A percentile compares a stretch with the other conserved stretches of the same genome.
Conservation (phyloP, 2,888 invertebrate genomes). For the Euproctis similis region DNA sequence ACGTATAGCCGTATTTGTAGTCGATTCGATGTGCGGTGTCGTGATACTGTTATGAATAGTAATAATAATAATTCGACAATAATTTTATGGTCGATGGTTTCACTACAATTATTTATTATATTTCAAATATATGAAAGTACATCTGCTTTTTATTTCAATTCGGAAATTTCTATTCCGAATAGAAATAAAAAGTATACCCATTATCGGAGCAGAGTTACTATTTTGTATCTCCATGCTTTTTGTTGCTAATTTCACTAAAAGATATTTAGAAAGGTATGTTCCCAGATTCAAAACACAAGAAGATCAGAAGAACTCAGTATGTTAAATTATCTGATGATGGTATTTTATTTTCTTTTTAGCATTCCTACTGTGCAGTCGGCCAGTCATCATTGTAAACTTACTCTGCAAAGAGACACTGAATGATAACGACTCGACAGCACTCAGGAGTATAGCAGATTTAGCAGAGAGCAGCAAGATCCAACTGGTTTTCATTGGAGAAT, state of each 20-base stretch:
- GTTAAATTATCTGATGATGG: no score
- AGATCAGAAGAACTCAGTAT: no score
- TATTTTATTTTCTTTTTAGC: constrained; percentile 36
- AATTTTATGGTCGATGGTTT: neutral
- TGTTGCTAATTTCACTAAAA: no score
- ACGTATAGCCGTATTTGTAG: constrained; percentile 18
- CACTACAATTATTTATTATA: no score
- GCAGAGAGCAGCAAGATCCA: constrained; percentile 34
- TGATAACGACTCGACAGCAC: constrained; percentile 31
- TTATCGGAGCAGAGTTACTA: neutral
- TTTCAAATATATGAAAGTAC: no score
- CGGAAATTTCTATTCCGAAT: no score
- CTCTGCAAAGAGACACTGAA: constrained; percentile 35
- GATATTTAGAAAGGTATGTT: no score
- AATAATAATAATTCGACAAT: no score
- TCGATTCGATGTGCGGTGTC: constrained; percentile 16
- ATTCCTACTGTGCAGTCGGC: constrained; percentile 67
- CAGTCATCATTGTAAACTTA: constrained; percentile 67
- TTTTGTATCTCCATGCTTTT: no score
- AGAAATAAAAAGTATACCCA: no score
- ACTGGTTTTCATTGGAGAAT: constrained; percentile 53
- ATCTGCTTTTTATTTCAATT: no score
- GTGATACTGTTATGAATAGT: constrained; percentile 16
- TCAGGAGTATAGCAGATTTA: constrained; percentile 35
- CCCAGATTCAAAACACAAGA: no score